These are phyloP conservation scores for Archegozetes longisetosus DNA, from an alignment of 1,140 invertebrate species.

Conservation along the genomic window DNA sequence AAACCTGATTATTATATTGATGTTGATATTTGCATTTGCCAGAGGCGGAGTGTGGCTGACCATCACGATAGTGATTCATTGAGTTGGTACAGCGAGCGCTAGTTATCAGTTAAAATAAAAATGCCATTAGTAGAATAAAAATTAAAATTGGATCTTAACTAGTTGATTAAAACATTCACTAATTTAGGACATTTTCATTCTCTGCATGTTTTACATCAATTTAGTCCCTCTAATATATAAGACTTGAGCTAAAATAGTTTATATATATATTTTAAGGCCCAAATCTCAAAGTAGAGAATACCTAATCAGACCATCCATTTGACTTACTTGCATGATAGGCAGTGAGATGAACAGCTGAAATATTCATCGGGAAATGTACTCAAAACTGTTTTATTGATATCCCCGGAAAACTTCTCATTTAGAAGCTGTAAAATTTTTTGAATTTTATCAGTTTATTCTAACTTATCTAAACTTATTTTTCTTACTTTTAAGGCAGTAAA, in stretches of 20 bases:
- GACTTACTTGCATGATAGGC: slow-evolving; percentile 46
- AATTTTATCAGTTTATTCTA: too few relatives aligned
- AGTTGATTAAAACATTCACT: not conserved
- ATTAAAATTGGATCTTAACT: too few relatives aligned
- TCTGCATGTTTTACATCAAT: too few relatives aligned
- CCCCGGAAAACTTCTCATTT: slow-evolving; percentile 58
- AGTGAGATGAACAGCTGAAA: slow-evolving; percentile 55
- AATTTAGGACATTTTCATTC: not conserved
- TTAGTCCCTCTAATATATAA: too few relatives aligned
- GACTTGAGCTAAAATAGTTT: too few relatives aligned
- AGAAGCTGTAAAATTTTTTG: slow-evolving; percentile 43
- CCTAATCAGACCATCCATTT: not conserved
- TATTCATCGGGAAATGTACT: slow-evolving; percentile 60
- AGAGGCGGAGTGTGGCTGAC: slow-evolving; percentile 40
- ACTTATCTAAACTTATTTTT: slow-evolving; percentile 11
- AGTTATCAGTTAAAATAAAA: slow-evolving; percentile 1
- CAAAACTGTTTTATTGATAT: slow-evolving; percentile 42
- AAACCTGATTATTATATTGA: slow-evolving; percentile 59
- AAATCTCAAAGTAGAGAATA: too few relatives aligned
- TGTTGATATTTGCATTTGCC: slow-evolving; percentile 50
- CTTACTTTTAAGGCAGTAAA: slow-evolving; percentile 46
- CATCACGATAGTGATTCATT: slow-evolving; percentile 59
- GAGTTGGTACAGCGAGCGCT: slow-evolving; percentile 44
- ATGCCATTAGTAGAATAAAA: not conserved
- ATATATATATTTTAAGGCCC: too few relatives aligned